Conservation (phyloP, 2,888 invertebrate species). For the Leucania comma region DNA sequence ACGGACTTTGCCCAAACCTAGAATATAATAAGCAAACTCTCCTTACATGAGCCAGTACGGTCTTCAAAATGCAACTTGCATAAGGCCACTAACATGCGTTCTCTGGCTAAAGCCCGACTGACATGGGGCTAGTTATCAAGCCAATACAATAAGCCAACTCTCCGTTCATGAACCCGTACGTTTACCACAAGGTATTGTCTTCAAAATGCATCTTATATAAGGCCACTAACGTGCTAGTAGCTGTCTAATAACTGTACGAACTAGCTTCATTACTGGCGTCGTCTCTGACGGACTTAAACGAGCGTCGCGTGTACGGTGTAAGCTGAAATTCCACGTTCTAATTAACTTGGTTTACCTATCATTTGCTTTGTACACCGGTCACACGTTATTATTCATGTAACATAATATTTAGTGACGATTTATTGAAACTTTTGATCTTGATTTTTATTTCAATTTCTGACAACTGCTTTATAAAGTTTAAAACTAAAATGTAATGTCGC, state of each 20-base stretch:
- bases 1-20: too few species aligned
- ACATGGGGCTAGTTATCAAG: slow-evolving; percentile 8
- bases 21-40: too few species aligned
- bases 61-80: too few species aligned
- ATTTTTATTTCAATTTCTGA: too few species aligned
- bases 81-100: slow-evolving; percentile 55
- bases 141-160: slow-evolving; percentile 8
- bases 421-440: too few species aligned
- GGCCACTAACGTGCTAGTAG: slow-evolving; percentile 8
- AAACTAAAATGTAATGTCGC: too few species aligned
- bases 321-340: slow-evolving; percentile 64
- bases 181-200: slow-evolving; percentile 12
- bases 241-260: slow-evolving; percentile 41
- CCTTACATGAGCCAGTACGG: too few species aligned
- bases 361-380: slow-evolving; percentile 30
- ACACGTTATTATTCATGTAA: slow-evolving; percentile 12
- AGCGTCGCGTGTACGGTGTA: slow-evolving; percentile 68
- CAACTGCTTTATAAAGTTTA: too few species aligned
- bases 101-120: slow-evolving; percentile 19
- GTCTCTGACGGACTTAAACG: slow-evolving; percentile 26
- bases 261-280: slow-evolving; percentile 10
- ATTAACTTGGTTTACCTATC: slow-evolving; percentile 60
- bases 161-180: slow-evolving; percentile 1
- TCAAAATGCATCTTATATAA: slow-evolving; percentile 16
- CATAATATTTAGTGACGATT: neutral